Base-by-base conservation (phyloP, 2,888 invertebrate genomes). In the Cremastobaeus sp. region DNA sequence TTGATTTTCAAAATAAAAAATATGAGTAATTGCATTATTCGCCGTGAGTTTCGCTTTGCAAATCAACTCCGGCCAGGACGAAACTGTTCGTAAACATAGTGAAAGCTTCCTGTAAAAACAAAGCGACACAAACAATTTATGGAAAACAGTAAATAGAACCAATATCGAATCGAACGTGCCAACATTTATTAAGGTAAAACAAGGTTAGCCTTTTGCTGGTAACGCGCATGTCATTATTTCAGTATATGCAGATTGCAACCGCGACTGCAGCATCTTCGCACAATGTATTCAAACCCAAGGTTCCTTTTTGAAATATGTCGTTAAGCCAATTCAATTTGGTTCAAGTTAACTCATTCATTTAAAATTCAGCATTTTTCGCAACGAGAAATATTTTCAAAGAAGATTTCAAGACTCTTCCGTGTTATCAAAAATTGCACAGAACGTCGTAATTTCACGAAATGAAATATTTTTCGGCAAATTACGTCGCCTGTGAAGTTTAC, bases 121-220 rank as follows among this genome's bases (percentile, higher is more conserved):
- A 20, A 43, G 15, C 43, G 28, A 12, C 12, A 39, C 25, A 41
- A 9, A 54, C 70, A 57, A 70, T 70, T 64, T 64, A 62, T 64
- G 70, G 41, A 55, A 70, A 70, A 70, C 25, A 11, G 69, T 35
- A 43, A 70, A 70, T 62, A 64, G 57, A 62, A 70, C 64, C 62
- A 55, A 70, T 70, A 47, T 14, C 25, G 34, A 52, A 70, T 62
- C 55, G 48, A 41, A 35, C 55, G 32, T 55, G 47, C 70, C 47
- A 60, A 62, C 35, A 55, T 62, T 55, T 62, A 54, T 69, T 35
- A 45, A 45, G 28, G 34, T 43, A 54, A 65, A 66, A 55, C 34
- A 28, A 35, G 35, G 41, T 45, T 45, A 52, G 35, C 39, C 30
- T 52, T 68, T 52, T 50, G 57, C 35, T 28, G 37, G 30, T 20